phyloP scores from a whole-genome alignment of 2,888 invertebrate genomes.

The Brachyopa scutellaris region DNA sequence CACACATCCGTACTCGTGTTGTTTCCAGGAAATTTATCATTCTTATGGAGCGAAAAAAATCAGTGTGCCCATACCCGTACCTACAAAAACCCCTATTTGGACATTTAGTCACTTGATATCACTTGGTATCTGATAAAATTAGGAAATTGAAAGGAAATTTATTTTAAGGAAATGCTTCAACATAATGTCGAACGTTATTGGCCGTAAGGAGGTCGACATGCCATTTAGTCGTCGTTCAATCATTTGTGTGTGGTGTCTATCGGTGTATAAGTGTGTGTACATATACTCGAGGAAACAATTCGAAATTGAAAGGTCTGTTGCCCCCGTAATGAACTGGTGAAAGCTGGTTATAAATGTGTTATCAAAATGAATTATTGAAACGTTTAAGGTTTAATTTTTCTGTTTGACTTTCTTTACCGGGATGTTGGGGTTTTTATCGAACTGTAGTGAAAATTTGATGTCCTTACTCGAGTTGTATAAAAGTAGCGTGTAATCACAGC shows the following conservation, averaged over 20 bases:
- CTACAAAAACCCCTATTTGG: background rate
- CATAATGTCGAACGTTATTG: constrained; percentile 13
- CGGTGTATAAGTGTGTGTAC: background rate
- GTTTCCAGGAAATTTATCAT: constrained; percentile 46
- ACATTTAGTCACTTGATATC: constrained; percentile 40
- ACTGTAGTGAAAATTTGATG: too few species aligned
- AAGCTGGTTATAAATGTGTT: constrained; percentile 10
- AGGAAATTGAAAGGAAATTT: constrained; percentile 60
- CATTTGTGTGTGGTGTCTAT: background rate
- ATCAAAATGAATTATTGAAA: constrained; percentile 22
- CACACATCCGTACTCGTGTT: background rate
- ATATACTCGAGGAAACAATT: background rate
- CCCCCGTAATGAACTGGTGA: background rate
- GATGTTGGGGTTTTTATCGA: too few species aligned
- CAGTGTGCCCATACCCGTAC: constrained; percentile 9
- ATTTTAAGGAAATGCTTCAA: constrained; percentile 17
- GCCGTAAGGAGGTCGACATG: constrained; percentile 32
- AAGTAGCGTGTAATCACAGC: background rate
- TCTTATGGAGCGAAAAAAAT: constrained; percentile 61
- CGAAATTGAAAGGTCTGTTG: constrained; percentile 23
- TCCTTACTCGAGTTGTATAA: too few species aligned
- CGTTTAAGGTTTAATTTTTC: constrained; percentile 20
- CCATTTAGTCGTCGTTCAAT: constrained; percentile 29
- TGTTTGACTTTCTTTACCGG: background rate
- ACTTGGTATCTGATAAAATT: constrained; percentile 48